Base-by-base conservation (phyloP, 2,113 vertebrate genomes). In the Hiodon alosoides region DNA sequence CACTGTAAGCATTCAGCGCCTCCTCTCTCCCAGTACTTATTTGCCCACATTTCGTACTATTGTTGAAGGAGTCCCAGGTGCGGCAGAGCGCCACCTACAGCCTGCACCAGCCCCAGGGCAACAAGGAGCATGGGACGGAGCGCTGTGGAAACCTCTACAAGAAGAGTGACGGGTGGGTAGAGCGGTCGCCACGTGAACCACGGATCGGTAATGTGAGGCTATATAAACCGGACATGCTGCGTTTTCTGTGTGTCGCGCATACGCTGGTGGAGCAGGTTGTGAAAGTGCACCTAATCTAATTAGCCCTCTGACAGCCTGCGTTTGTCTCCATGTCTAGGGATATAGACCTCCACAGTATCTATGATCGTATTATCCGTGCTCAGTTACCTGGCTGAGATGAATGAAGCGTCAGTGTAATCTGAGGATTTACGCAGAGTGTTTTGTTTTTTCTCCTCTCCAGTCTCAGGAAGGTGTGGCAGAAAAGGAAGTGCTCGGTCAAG, bases 61-160 rank as follows among this genome's bases (percentile, higher is more conserved):
- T 55, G 54, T 71, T 66, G 7, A 77, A 99, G 97, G 97, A 99
- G 79, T 93, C 95, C 4, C 97, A 98, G 82, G 85, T 95, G 78
- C 92, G 97, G 13, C 97, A 95, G 87, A 96, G 93, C 81, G 91
- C 94, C 79, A 92, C 95, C 50, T 98, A 99, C 80, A 99, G 97
- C 85, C 89, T 99, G 71, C 97, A 99, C 76, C 97, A 99, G 84
- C 97, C 97, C 9, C 97, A 99, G 90, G 97, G 97, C 48, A 99
- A 99, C 91, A 99, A 99, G 80, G 97, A 99, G 1, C 97, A 99
- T 0, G 97, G 97, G 78, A 98, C 96, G 0, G 97, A 99, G 85
- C 88, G 96, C 50, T 94, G 87, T 3, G 97, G 97, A 2, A 96
- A 84, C 76, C 92, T 99, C 7, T 96, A 94, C 83, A 99, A 99